phyloP scores from a whole-genome alignment of 1,140 invertebrate genomes.

The Anastrepha ludens region DNA sequence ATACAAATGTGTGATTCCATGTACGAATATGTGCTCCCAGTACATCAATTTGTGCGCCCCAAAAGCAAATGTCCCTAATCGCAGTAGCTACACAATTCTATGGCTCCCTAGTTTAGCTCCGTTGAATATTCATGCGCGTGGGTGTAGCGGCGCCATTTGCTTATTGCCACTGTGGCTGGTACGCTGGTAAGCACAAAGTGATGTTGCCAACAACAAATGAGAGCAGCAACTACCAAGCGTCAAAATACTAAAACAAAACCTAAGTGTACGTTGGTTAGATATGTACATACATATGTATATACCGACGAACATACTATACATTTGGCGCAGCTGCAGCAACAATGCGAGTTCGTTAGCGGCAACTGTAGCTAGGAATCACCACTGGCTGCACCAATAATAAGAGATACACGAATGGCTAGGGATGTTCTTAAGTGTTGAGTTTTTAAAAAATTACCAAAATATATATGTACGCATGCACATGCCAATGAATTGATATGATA shows the following conservation, averaged over 20 bases:
- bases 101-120: background rate
- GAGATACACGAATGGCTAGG: no score
- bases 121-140: background rate
- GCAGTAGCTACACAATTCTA: background rate
- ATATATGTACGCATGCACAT: no score
- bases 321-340: background rate
- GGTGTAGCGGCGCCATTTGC: background rate
- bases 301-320: background rate
- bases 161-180: background rate
- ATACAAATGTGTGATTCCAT: background rate
- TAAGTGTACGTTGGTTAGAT: background rate
- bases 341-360: background rate
- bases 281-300: no score
- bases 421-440: no score
- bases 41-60: slow-evolving; percentile 31
- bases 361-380: background rate
- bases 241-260: slow-evolving; percentile 10
- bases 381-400: background rate
- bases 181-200: background rate
- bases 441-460: no score
- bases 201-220: background rate
- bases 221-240: background rate
- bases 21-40: background rate
- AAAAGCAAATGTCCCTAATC: slow-evolving; percentile 16
- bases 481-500: no score